phyloP scores from a whole-genome alignment of 2,113 vertebrate species.

The Ailurus styani region DNA sequence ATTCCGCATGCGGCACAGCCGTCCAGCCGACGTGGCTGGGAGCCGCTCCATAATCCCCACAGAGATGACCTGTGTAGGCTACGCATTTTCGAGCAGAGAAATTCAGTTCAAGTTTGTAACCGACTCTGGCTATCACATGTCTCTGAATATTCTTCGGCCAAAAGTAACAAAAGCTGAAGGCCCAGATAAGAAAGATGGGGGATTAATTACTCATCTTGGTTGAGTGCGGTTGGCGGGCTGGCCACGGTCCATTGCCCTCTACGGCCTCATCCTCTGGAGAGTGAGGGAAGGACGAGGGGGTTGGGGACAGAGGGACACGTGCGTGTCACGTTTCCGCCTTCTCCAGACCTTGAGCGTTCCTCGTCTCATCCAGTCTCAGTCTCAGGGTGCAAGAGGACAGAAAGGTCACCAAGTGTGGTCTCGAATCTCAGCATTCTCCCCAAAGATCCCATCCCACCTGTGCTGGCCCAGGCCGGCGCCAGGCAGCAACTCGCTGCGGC shows the following conservation, averaged over 20 bases:
- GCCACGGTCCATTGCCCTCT: too few relatives aligned
- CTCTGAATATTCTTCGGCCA: neutral
- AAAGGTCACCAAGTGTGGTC: neutral
- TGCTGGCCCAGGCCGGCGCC: rapidly evolving
- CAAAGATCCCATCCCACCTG: neutral
- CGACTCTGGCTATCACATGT: neutral
- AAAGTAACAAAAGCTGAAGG: slow-evolving; percentile 45
- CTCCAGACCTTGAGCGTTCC: rapidly evolving
- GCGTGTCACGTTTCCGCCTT: rapidly evolving
- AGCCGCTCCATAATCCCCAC: neutral
- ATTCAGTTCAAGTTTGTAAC: neutral
- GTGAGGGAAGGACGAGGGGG: neutral
- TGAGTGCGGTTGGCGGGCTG: neutral
- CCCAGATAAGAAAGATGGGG: neutral
- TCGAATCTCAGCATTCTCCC: neutral
- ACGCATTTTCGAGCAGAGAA: neutral
- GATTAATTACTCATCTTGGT: neutral
- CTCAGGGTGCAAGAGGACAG: neutral
- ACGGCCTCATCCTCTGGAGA: neutral
- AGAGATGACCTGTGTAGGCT: neutral
- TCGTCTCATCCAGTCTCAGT: neutral
- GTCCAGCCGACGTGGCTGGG: neutral
- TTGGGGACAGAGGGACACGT: too few relatives aligned
- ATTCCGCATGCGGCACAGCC: neutral
- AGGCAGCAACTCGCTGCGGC: neutral